Evolutionary conservation across 2,113 vertebrate species (phyloP), one percentile per base, ranked within the genome.

Genomic region (Philantomba maxwellii): DNA sequence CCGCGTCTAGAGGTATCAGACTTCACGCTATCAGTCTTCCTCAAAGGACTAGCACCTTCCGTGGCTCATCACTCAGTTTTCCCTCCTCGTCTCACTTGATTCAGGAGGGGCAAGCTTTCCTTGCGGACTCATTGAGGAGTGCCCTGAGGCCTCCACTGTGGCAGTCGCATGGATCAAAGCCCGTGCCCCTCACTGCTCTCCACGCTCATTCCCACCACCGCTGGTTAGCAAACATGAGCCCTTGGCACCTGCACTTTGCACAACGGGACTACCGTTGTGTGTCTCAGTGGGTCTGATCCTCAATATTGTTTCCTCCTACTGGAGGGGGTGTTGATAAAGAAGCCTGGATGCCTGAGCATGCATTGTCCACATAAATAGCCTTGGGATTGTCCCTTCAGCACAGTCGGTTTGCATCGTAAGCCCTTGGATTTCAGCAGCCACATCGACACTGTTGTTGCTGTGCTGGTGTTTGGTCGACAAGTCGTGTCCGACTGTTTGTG

Each of bases 181-280:
- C 26, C 3, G 1, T 6, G 26, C 2, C 0, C 19, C 8, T 49
- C 49, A 28, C 23, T 30, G 23, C 60, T 23, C 17, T 17, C 49
- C 1, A 2, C 7, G n/a, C 11, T 58, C 77, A 17, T 33, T 17
- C 49, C 60, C 26, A 7, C 7, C 53, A 1, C 55, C 14, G 1
- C 7, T 23, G 3, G 0, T 21, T 45, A 21, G 25, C 19, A 49
- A 3, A 13, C 75, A 0, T 0, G 66, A 45, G 15, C 12, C 3
- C 45, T 33, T 36, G n/a, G 17, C 9, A 70, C 9, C n/a, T 70
- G n/a, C 5, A 3, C 66, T 39, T 70, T 39, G n/a, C 66, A 73
- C 19, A 39, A 12, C 0, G 5, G 66, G 8, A 43, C 43, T 4
- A 0, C 60, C 2, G 1, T 33, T 10, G 15, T 51, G 53, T 53